phyloP scores from a whole-genome alignment of 1,140 invertebrate species.

The Ephestia elutella region DNA sequence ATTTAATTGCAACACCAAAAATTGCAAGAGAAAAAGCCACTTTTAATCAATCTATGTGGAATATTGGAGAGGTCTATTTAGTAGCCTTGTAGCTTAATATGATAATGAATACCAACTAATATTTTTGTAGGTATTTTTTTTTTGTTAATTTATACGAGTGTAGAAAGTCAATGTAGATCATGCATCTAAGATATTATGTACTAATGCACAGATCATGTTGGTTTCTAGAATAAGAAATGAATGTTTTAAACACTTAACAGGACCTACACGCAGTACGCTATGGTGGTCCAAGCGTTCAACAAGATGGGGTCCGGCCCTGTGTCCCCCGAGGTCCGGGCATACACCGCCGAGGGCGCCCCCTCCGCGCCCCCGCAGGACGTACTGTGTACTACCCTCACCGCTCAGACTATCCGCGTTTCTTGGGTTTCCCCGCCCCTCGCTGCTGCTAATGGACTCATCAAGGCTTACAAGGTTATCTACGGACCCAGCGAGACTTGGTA shows the following conservation, averaged over 20 bases:
- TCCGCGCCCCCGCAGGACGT: constrained; percentile 95
- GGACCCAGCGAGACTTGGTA: constrained; percentile 94
- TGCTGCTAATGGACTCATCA: constrained; percentile 94
- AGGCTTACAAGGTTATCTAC: constrained; percentile 97
- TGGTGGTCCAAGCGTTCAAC: constrained; percentile 96
- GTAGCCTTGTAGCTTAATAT: too few relatives aligned
- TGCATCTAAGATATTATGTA: too few relatives aligned
- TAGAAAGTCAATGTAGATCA: too few relatives aligned
- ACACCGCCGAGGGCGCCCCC: constrained; percentile 94
- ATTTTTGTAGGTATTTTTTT: too few relatives aligned
- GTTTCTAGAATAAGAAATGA: neutral
- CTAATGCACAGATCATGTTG: too few relatives aligned
- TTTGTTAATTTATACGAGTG: too few relatives aligned
- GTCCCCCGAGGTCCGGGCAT: constrained; percentile 90
- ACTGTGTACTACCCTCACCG: constrained; percentile 91
- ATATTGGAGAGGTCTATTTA: too few relatives aligned
- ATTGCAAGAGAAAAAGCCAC: too few relatives aligned
- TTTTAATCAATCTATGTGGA: too few relatives aligned
- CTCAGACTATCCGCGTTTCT: constrained; percentile 93
- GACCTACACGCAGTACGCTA: constrained; percentile 95
- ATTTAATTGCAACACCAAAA: too few relatives aligned
- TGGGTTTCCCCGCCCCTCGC: constrained; percentile 94
- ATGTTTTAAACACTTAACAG: constrained; percentile 45
- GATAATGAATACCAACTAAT: too few relatives aligned
- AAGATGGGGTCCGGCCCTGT: constrained; percentile 94